phyloP scores from a whole-genome alignment of 2,797 vertebrate species.

The Pantherophis alleghaniensis region DNA sequence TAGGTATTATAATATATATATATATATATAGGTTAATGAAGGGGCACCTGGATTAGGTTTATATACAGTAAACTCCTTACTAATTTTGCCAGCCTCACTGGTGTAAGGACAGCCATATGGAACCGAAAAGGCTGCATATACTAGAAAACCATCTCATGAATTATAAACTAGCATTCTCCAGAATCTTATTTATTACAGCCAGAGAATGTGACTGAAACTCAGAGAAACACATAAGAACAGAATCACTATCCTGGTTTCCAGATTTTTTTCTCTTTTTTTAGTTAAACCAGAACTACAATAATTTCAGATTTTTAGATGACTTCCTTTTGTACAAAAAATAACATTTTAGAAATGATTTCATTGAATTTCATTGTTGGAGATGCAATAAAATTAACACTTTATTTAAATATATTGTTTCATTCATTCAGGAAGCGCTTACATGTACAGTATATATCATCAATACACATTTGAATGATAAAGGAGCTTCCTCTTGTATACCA shows the following conservation, averaged over 20 bases:
- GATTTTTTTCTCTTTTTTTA: not conserved
- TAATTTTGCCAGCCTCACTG: not conserved
- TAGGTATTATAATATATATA: not conserved
- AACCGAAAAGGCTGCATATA: not conserved
- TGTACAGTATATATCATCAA: not conserved
- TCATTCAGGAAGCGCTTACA: not conserved
- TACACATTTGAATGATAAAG: not conserved
- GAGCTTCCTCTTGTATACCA: not conserved
- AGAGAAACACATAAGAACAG: not conserved
- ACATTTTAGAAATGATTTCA: not conserved
- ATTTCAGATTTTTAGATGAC: not conserved
- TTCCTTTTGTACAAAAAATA: not conserved
- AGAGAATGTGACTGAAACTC: not conserved
- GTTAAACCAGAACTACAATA: not conserved
- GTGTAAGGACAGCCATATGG: not conserved
- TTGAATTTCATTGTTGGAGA: not conserved
- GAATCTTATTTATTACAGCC: not conserved
- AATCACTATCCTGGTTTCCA: not conserved
- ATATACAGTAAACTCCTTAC: not conserved
- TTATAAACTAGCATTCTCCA: not conserved
- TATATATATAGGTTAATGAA: not conserved
- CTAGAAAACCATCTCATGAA: not conserved
- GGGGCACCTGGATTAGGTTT: not conserved
- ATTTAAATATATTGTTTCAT: not conserved
- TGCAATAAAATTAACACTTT: not conserved